Evolutionary conservation across 2,797 vertebrate species (phyloP).

Genomic region (Lycodopsis pacificus): DNA sequence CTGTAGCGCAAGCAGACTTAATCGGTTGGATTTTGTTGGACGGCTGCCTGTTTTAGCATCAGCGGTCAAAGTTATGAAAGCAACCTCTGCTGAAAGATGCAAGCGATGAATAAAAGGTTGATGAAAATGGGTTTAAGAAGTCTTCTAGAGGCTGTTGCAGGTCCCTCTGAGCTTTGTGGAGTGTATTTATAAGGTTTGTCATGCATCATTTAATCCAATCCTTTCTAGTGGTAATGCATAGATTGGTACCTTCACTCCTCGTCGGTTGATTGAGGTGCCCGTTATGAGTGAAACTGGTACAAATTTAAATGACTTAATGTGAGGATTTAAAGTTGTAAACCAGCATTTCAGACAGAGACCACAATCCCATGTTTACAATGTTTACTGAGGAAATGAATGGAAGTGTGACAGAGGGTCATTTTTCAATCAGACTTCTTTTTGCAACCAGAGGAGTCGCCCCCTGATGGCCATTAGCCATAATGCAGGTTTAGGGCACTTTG

Average conservation of each 20-base stretch:
- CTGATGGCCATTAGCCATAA: too few species aligned
- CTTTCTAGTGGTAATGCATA: not conserved
- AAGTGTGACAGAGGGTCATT: too few species aligned
- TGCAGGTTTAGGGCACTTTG: too few species aligned
- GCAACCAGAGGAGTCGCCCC: not conserved
- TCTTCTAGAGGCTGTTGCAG: not conserved
- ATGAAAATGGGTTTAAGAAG: not conserved
- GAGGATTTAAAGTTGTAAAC: not conserved
- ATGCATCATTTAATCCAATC: conserved; percentile 21
- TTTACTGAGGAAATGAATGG: too few species aligned
- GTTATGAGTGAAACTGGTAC: not conserved
- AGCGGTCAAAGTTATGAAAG: conserved; percentile 41
- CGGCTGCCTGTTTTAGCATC: conserved; percentile 45
- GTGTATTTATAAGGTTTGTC: conserved; percentile 6
- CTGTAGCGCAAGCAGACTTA: conserved; percentile 40
- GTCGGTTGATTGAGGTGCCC: not conserved
- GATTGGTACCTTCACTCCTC: not conserved
- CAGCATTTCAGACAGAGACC: not conserved
- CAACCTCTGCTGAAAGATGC: conserved; percentile 5
- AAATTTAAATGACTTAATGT: not conserved
- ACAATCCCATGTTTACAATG: too few species aligned
- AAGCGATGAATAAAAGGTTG: conserved; percentile 2
- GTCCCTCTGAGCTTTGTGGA: not conserved
- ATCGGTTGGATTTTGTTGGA: conserved; percentile 48
- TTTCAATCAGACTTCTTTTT: not conserved